phyloP scores from a whole-genome alignment of 2,888 invertebrate genomes.

The Sylvicola cinctus region DNA sequence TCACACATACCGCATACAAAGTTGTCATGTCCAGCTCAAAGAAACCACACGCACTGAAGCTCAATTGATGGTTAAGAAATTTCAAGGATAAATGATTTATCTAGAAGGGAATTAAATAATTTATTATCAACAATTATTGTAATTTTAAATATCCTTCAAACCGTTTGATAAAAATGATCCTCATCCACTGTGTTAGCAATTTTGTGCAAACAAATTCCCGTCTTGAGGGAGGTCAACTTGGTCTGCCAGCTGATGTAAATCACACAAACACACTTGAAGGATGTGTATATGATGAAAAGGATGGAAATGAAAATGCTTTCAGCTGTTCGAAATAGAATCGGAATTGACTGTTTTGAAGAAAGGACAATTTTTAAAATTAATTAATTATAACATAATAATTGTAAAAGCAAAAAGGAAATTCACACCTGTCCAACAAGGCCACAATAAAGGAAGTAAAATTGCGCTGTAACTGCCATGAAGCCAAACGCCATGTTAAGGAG shows the following conservation, averaged over 20 bases:
- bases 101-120: conserved; percentile 8
- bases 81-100: conserved; percentile 24
- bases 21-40: conserved; percentile 26
- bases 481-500: conserved; percentile 24
- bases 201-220: conserved; percentile 23
- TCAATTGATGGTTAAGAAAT: conserved; percentile 22
- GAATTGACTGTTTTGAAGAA: conserved; percentile 15
- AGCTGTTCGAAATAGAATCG: conserved; percentile 22
- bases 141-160: conserved; percentile 6
- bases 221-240: conserved; percentile 21
- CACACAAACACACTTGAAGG: conserved; percentile 22
- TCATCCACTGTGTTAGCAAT: conserved; percentile 23
- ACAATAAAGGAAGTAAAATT: conserved; percentile 24
- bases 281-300: conserved; percentile 17
- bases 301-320: conserved; percentile 18
- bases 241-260: conserved; percentile 25
- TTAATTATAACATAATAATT: conserved; percentile 3
- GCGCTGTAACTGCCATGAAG: conserved; percentile 24
- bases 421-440: conserved; percentile 18
- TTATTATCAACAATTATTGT: neutral
- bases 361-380: too few relatives aligned
- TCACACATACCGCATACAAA: conserved; percentile 21
- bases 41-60: conserved; percentile 26
- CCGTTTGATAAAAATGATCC: conserved; percentile 23
- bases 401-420: neutral